Base-by-base conservation (phyloP, 2,888 invertebrate species). In the Steromphala cineraria region DNA sequence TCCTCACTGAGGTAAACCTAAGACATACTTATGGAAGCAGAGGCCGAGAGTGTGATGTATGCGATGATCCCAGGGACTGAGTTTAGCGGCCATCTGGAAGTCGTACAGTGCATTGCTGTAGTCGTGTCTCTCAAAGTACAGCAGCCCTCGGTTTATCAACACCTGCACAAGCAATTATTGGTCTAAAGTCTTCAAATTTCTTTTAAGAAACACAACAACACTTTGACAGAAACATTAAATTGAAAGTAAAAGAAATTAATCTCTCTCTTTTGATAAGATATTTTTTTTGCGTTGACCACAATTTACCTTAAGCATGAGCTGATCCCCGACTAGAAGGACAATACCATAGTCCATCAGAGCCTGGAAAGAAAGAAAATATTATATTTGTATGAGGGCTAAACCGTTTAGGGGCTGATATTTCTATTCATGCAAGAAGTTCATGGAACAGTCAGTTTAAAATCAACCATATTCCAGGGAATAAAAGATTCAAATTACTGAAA, bases 281-380 rank as follows among this genome's bases (percentile, higher is more conserved):
- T 5, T 36, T 3, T 36, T 36, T 55, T 19, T 5, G 10, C 4
- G 10, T 56, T 5, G 13, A 24, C 28, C 7, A 24, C 13, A 17
- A n/a, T 19, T 78, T 86, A 91, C 91, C 88, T 92, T 92, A 10
- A 92, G 87, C 75, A 85, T 88, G 36, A 92, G 87, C 36, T 89
- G 83, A 40, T 91, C 91, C 21, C 91, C 92, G 7, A 93, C 89
- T 79, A 93, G 84, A 67, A 93, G 85, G 5, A 93, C 93, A 80
- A 93, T 92, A 53, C 93, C 91, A 85, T 93, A 93, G 84, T 93
- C 93, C 83, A 90, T 90, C 40, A 93, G 84, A 17, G 93, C 92
- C 91, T 92, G 87, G 3, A 85, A 88, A 13, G 28, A 2, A 67
- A 36, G 36, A 36, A 36, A 36, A 36, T 36, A n/a, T 36, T 8